These are phyloP conservation scores for Erpornis zantholeuca DNA, from an alignment of 2,113 vertebrate genomes.

Conservation along the genomic window DNA sequence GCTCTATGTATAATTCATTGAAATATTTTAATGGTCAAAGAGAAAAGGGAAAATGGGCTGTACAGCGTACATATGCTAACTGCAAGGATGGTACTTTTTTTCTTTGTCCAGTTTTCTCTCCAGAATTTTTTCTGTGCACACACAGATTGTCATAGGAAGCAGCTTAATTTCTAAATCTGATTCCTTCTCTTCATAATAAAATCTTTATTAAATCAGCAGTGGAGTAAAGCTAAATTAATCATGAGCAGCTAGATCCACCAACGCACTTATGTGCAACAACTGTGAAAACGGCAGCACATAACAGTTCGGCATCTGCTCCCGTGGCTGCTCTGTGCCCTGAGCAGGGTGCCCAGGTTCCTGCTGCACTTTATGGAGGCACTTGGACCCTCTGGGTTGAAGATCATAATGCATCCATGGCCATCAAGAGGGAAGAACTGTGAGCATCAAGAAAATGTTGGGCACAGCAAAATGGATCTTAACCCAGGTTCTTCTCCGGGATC, in stretches of 20 bases:
- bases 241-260: neutral
- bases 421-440: neutral
- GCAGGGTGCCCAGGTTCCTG: neutral
- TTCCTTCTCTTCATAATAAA: slow-evolving; percentile 20
- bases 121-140: neutral
- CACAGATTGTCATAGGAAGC: neutral
- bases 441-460: neutral
- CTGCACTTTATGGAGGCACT: neutral
- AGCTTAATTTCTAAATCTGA: neutral
- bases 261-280: neutral
- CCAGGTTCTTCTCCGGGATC: fast-evolving
- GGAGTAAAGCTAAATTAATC: slow-evolving; percentile 34
- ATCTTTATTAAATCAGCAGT: slow-evolving; percentile 12
- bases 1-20: neutral
- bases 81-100: neutral
- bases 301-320: slow-evolving; percentile 8
- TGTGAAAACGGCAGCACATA: neutral
- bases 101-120: neutral
- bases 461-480: neutral
- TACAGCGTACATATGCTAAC: neutral
- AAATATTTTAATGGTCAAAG: neutral
- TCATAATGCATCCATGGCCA: neutral
- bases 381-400: neutral
- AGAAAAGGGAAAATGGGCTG: neutral
- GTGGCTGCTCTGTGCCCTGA: neutral